These are phyloP conservation scores for Chlorops oryzae DNA, from an alignment of 1,140 invertebrate genomes.

Conservation along the genomic window DNA sequence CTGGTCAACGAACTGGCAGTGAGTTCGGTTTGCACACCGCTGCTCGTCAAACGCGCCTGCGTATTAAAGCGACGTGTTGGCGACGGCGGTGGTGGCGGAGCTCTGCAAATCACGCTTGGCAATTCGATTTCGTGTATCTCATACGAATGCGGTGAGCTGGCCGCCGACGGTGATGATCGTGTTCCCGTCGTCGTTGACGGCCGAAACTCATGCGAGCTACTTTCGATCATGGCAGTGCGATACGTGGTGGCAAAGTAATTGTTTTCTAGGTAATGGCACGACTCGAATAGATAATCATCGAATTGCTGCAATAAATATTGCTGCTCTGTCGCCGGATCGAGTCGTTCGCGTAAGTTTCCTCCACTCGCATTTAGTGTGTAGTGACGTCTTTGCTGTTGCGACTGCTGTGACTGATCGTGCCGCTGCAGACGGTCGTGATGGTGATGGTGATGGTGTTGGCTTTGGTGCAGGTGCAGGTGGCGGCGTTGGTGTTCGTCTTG, in stretches of 20 bases:
- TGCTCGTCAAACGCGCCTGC: conserved; percentile 39
- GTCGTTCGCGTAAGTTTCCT: no score
- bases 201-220: conserved; percentile 42
- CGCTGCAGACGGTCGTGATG: not conserved
- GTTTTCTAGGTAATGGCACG: conserved; percentile 45
- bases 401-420: not conserved
- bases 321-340: conserved; percentile 6
- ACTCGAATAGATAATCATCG: conserved; percentile 45
- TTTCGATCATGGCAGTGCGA: conserved; percentile 47
- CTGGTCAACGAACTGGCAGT: conserved; percentile 17
- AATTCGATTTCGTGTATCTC: conserved; percentile 38
- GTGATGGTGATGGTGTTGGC: not conserved
- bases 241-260: conserved; percentile 46
- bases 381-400: conserved; percentile 1
- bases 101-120: conserved; percentile 39
- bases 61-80: conserved; percentile 15
- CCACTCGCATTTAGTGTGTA: no score
- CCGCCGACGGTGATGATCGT: conserved; percentile 28
- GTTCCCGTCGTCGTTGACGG: conserved; percentile 35
- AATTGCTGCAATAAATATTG: conserved; percentile 33
- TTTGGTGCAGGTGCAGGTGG: not conserved
- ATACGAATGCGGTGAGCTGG: conserved; percentile 39
- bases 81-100: conserved; percentile 19
- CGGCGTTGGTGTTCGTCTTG: not conserved
- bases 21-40: conserved; percentile 39